Base-by-base conservation (phyloP, 1,140 invertebrate genomes). In the Caenorhabditis latens region DNA sequence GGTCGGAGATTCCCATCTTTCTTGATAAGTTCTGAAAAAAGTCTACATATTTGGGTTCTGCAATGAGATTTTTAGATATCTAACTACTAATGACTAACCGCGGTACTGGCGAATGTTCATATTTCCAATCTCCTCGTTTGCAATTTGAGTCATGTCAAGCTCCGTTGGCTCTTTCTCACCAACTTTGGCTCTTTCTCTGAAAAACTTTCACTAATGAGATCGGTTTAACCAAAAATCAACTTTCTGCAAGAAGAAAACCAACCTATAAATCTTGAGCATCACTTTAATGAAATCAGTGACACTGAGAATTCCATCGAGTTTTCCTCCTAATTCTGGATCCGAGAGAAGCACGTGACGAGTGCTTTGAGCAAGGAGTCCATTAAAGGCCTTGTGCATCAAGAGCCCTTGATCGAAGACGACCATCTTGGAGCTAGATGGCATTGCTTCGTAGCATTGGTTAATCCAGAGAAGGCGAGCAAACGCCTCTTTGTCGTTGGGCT, bases 201-300 rank as follows among this genome's bases (percentile, higher is more conserved):
- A 85, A 75, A 55, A 24, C 8, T 6, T 50, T 53, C 16, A 13
- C 32, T 32, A 32, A 32, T 32, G 32, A 32, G 1, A 32, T 32
- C 32, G 32, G 50, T 46, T 43, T 55, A 13, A n/a, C 16, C n/a
- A 65, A 24, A 21, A 4, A 32, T 48, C 19, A 19, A n/a, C 42
- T 0, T 53, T 32, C 32, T 32, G 32, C 11, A 53, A 46, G 14
- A 75, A 13, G 0, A 65, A 32, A 83, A 75, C 83, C 14, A 8
- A 85, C 87, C 84, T 79, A 50, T 85, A 71, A 50, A 84, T 57
- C 42, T 84, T 71, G 8, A 88, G 84, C 87, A 88, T 88, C 9
- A 88, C 87, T 71, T 84, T 85, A 24, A 88, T 88, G 67, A 88
- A 88, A 57, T 88, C 87, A 7, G 87, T 88, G 9, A 88, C 87